Conservation (phyloP, 2,113 vertebrate genomes). For the Tretioscincus oriximinensis region DNA sequence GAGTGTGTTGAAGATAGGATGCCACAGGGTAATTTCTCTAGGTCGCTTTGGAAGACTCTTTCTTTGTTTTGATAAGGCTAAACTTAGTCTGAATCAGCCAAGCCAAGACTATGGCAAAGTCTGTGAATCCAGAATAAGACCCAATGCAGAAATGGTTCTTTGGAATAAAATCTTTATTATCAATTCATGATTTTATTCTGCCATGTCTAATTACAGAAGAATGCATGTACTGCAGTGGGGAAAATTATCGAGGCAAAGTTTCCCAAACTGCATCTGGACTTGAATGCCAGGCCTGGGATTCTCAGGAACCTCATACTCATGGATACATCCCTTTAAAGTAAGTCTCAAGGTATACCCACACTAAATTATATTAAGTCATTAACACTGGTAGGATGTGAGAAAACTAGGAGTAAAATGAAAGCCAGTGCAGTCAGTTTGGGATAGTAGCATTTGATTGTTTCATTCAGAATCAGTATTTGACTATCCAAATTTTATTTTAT, state of each 20-base stretch:
- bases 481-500: not conserved
- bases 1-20: no score
- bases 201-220: constrained; percentile 67
- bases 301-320: constrained; percentile 86
- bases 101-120: not conserved
- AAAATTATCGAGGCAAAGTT: constrained; percentile 85
- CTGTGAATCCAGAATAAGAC: no score
- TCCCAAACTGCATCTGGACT: constrained; percentile 77
- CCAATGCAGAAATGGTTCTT: no score
- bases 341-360: not conserved
- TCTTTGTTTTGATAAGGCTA: no score
- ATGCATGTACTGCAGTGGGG: constrained; percentile 91
- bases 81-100: not conserved
- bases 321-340: constrained; percentile 83
- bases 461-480: not conserved
- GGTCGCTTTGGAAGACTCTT: no score
- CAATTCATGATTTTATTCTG: not conserved
- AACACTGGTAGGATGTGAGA: not conserved
- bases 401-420: no score
- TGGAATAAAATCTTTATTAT: not conserved
- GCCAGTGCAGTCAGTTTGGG: not conserved
- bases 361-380: not conserved
- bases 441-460: not conserved
- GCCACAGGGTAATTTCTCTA: no score
- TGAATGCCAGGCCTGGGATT: constrained; percentile 80